These are phyloP conservation scores for Mellilla xanthometata DNA, from an alignment of 2,888 invertebrate genomes.

Conservation along the genomic window DNA sequence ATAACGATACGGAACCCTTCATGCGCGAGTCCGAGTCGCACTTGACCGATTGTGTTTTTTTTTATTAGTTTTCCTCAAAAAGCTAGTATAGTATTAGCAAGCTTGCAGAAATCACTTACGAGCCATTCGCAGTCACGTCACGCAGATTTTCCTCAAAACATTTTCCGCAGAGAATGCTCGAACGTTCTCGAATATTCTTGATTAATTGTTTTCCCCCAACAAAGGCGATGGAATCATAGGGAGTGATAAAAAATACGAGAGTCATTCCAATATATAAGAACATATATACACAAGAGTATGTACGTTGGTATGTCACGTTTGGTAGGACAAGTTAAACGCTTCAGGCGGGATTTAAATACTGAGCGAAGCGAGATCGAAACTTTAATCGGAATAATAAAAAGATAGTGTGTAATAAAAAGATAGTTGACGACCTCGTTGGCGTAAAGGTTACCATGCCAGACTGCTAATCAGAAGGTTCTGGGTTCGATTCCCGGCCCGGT, in stretches of 20 bases:
- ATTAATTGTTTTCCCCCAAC: conserved; percentile 16
- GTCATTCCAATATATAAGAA: conserved; percentile 6
- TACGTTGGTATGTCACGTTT: conserved; percentile 4
- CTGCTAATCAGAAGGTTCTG: too few species aligned
- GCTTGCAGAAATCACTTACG: not conserved
- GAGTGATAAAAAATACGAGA: conserved; percentile 17
- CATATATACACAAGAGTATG: conserved; percentile 1
- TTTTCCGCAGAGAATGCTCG: conserved; percentile 1
- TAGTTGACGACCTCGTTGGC: too few species aligned
- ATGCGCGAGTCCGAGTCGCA: too few species aligned
- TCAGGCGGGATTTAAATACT: not conserved
- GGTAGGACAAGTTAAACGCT: not conserved
- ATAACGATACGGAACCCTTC: too few species aligned
- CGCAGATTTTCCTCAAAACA: conserved; percentile 8
- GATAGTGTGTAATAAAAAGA: too few species aligned
- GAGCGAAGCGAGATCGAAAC: too few species aligned
- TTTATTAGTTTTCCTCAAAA: too few species aligned
- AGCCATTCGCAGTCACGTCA: not conserved
- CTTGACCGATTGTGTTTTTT: too few species aligned
- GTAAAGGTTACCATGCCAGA: too few species aligned
- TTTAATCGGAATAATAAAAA: too few species aligned
- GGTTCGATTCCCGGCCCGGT: too few species aligned
- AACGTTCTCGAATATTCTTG: conserved; percentile 6
- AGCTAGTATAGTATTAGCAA: too few species aligned
- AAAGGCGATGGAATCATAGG: conserved; percentile 15